Base-by-base conservation (phyloP, 2,888 invertebrate species). In the Oegoconia quadripuncta region DNA sequence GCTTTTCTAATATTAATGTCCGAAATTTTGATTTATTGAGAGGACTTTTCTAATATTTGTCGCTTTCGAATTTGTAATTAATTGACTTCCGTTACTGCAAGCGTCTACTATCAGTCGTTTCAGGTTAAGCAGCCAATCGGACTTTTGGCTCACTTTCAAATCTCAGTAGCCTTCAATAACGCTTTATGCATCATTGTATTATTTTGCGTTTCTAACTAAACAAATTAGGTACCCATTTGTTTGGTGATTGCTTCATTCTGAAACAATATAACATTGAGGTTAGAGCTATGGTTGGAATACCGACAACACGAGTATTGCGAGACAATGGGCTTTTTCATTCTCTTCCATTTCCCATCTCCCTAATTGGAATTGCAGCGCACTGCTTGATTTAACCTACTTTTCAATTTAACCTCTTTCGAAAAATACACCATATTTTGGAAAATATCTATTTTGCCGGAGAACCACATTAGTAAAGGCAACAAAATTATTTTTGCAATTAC, bases 321-420 rank as follows among this genome's bases (percentile, higher is more conserved):
- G 15, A 67, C 66, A 69, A 71, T 64, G 51, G 52, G 27, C 37
- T 45, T 43, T 44, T 55, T 56, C 48, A 57, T 60, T 52, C 45
- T 46, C 48, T 47, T 35, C 47, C 54, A 50, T 44, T 52, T 57
- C 16, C 52, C 45, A 46, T 53, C 46, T 60, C 49, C 48, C 46
- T 60, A 59, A 55, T 50, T 30, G 35, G 54, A 55, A 58, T 44
- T 51, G 46, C 45, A 47, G 39, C 42, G 37, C 41, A 37, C 30
- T 42, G 40, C 36, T 36, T 20, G 47, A 46, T 46, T 53, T 52
- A 52, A 53, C 52, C 54, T 49, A 51, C 42, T 56, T 57, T 37
- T 44, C 40, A 39, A 48, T 55, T 48, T 39, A n/a, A n/a, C n/a
- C n/a, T n/a, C n/a, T n/a, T n/a, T n/a, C n/a, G n/a, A n/a, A n/a